Evolutionary conservation across 2,113 vertebrate genomes (phyloP).

Genomic region (Toxotes jaculatrix): DNA sequence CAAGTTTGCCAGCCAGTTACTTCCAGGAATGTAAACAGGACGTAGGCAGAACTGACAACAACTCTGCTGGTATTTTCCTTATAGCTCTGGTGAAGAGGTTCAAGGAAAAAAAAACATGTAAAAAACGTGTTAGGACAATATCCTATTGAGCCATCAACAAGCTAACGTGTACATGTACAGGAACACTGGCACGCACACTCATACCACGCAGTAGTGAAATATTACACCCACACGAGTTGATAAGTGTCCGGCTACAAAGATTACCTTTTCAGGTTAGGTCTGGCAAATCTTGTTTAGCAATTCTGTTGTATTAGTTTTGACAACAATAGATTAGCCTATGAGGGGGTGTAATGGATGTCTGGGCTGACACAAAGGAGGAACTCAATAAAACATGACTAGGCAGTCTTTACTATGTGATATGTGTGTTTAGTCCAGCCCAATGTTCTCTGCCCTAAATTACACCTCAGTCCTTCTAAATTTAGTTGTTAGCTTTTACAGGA

Average conservation of each 20-base stretch:
- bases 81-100: not conserved
- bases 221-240: slow-evolving; percentile 12
- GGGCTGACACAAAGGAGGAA: not conserved
- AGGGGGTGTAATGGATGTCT: not conserved
- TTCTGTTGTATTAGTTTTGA: not conserved
- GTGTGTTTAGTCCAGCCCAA: not conserved
- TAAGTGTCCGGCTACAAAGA: not conserved
- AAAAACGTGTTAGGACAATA: not conserved
- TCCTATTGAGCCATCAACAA: not conserved
- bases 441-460: not conserved
- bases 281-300: not conserved
- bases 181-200: not conserved
- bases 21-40: not conserved
- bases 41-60: not conserved
- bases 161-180: not conserved
- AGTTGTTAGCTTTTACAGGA: not conserved
- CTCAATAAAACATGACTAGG: not conserved
- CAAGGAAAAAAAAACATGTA: not conserved
- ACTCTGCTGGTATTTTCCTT: not conserved
- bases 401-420: not conserved
- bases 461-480: not conserved
- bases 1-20: too few species aligned
- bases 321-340: not conserved
- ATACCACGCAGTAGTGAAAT: not conserved
- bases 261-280: slow-evolving; percentile 1